Conservation (phyloP, 2,113 vertebrate species). For the Zosterops borbonicus region DNA sequence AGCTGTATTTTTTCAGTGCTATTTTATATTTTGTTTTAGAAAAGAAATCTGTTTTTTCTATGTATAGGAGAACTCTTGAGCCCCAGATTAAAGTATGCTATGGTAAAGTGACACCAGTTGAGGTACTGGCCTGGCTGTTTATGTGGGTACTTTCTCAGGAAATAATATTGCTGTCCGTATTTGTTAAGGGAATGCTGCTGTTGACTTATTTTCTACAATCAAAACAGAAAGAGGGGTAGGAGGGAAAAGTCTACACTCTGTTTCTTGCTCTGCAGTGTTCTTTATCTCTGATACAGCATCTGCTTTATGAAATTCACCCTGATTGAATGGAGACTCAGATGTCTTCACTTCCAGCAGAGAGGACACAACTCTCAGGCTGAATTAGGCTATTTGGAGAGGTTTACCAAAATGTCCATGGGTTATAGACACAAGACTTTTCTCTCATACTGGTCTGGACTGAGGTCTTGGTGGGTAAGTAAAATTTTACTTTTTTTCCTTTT, state of each 20-base stretch:
- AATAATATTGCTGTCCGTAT: not conserved
- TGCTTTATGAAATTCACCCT: not conserved
- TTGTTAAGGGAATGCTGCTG: not conserved
- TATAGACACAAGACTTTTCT: not conserved
- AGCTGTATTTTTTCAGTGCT: not conserved
- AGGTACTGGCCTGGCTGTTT: not conserved
- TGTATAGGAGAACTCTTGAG: not conserved
- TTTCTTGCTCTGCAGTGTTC: not conserved
- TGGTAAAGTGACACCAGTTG: not conserved
- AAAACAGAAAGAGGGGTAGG: not conserved
- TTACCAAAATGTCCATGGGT: not conserved
- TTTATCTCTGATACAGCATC: not conserved
- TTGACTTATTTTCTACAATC: not conserved
- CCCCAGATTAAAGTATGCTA: not conserved
- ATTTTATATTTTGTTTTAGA: constrained; percentile 20
- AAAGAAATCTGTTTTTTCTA: not conserved
- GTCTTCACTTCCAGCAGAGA: not conserved
- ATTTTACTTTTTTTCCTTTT: not conserved
- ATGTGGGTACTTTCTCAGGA: not conserved
- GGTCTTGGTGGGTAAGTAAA: not conserved
- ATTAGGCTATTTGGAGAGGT: not conserved
- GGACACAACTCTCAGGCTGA: not conserved
- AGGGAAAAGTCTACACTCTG: not conserved
- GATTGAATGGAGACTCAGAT: not conserved
- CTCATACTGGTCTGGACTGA: not conserved